phyloP scores from a whole-genome alignment of 2,888 invertebrate species.

The Volucella inanis region DNA sequence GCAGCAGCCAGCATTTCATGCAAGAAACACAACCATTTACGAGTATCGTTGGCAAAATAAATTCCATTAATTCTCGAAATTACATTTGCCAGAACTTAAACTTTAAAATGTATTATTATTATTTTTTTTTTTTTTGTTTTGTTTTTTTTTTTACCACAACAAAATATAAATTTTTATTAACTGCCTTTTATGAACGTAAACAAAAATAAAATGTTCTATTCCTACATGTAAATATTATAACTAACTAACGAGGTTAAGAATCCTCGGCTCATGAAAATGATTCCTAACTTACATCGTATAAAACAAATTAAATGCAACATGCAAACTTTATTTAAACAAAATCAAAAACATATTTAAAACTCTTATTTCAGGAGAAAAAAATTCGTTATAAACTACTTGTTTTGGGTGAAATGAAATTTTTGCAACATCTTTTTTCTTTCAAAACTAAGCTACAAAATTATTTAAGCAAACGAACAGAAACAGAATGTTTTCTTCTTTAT shows the following conservation, averaged over 20 bases:
- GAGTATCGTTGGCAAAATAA: constrained; percentile 64
- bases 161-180: constrained; percentile 33
- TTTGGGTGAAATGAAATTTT: constrained; percentile 33
- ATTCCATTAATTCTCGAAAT: constrained; percentile 61
- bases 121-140: background rate
- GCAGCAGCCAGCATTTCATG: constrained; percentile 83
- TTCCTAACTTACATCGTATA: constrained; percentile 41
- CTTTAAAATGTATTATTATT: constrained; percentile 27
- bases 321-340: constrained; percentile 47
- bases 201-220: constrained; percentile 39
- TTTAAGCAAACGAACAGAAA: constrained; percentile 44
- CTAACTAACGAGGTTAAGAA: constrained; percentile 22
- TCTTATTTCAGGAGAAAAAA: constrained; percentile 21
- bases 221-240: constrained; percentile 38
- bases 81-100: constrained; percentile 58
- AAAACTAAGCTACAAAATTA: constrained; percentile 40
- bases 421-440: constrained; percentile 38
- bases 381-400: constrained; percentile 18
- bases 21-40: constrained; percentile 77
- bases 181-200: constrained; percentile 56
- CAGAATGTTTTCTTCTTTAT: constrained; percentile 10
- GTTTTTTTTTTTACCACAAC: constrained; percentile 27
- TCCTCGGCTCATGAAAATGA: constrained; percentile 21
- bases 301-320: constrained; percentile 42
- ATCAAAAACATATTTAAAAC: constrained; percentile 23